Percentiles rank a stretch among this genome's conserved stretches.
phyloP scores from a whole-genome alignment of 2,888 invertebrate genomes.

The Idaea straminata region DNA sequence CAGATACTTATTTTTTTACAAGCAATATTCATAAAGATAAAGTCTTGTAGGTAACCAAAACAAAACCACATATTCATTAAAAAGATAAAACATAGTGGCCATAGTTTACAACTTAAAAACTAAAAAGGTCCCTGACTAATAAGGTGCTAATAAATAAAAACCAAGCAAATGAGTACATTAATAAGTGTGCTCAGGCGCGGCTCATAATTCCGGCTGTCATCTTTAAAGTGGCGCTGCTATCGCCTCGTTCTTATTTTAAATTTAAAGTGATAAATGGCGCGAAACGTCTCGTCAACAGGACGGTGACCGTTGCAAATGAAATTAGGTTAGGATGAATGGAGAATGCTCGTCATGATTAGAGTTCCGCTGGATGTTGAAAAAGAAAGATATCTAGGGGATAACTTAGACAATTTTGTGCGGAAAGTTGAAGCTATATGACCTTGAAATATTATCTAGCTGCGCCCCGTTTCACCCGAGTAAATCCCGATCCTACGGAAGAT shows the following conservation, averaged over 20 bases:
- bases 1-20: not conserved
- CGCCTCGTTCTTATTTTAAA: conserved; percentile 39
- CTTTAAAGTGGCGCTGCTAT: conserved; percentile 47
- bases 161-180: conserved; percentile 71
- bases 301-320: conserved; percentile 18
- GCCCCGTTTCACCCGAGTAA: too few species aligned
- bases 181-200: conserved; percentile 49
- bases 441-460: too few species aligned
- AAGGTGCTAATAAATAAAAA: conserved; percentile 63
- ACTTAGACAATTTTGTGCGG: too few species aligned
- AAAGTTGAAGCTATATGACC: too few species aligned
- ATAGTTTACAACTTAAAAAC: not conserved
- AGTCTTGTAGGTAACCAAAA: not conserved
- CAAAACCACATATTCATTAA: not conserved
- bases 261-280: conserved; percentile 43
- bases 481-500: too few species aligned
- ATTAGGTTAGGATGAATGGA: conserved; percentile 1
- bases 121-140: conserved; percentile 40
- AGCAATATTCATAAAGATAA: not conserved
- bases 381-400: too few species aligned
- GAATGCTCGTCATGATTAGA: not conserved
- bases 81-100: not conserved
- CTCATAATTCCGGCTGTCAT: conserved; percentile 65
- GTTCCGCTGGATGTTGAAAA: not conserved
- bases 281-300: conserved; percentile 25